phyloP scores from a whole-genome alignment of 1,140 invertebrate genomes.

The Ceratina japonica region DNA sequence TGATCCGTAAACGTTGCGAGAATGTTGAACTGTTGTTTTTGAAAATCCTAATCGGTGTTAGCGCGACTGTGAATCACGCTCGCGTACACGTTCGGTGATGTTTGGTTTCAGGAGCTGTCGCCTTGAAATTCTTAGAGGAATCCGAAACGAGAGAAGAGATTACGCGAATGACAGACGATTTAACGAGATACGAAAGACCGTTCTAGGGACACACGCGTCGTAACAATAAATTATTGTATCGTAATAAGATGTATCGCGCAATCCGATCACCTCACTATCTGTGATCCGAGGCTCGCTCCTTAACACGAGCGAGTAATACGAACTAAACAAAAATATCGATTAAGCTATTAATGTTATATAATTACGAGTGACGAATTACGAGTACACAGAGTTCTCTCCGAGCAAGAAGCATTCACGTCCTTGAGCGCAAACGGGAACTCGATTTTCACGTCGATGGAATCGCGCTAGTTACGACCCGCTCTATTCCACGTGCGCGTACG shows the following conservation, averaged over 20 bases:
- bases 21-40: too few species aligned
- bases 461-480: background rate
- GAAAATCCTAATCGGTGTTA: too few species aligned
- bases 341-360: constrained; percentile 69
- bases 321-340: constrained; percentile 75
- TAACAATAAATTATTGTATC: constrained; percentile 18
- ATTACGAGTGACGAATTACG: background rate
- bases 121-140: constrained; percentile 78
- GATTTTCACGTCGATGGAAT: background rate
- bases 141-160: constrained; percentile 60
- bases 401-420: constrained; percentile 58
- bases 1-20: too few species aligned
- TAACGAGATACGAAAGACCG: constrained; percentile 49
- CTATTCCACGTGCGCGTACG: background rate
- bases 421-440: background rate
- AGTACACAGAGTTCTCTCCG: constrained; percentile 18
- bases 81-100: constrained; percentile 73
- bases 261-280: constrained; percentile 79
- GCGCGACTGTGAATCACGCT: constrained; percentile 51
- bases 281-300: constrained; percentile 75
- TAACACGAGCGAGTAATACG: constrained; percentile 72
- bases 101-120: constrained; percentile 80
- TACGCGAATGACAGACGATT: constrained; percentile 63
- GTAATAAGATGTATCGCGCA: constrained; percentile 67
- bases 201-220: constrained; percentile 43